These are phyloP conservation scores for Bimastos eiseni DNA, from an alignment of 2,888 invertebrate genomes.

Conservation along the genomic window DNA sequence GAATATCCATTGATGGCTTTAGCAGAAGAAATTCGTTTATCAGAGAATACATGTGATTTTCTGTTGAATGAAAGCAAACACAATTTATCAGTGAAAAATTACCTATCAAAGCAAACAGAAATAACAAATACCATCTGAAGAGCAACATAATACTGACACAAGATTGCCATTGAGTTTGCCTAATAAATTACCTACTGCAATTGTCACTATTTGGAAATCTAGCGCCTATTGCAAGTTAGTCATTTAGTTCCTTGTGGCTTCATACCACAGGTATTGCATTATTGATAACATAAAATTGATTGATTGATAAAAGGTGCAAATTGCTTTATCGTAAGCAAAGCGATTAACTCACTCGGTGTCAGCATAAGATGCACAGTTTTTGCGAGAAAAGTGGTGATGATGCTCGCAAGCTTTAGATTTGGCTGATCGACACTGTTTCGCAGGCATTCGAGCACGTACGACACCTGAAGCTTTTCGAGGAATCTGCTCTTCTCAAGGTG, in stretches of 20 bases:
- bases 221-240: background rate
- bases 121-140: background rate
- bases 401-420: slow-evolving; percentile 67
- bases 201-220: background rate
- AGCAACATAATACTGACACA: background rate
- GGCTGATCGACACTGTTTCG: slow-evolving; percentile 68
- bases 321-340: background rate
- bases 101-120: background rate
- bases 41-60: slow-evolving; percentile 75
- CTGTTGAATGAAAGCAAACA: slow-evolving; percentile 48
- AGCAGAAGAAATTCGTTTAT: slow-evolving; percentile 79
- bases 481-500: slow-evolving; percentile 70
- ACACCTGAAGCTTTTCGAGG: slow-evolving; percentile 71
- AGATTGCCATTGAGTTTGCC: background rate
- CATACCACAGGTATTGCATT: background rate
- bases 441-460: slow-evolving; percentile 72
- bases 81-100: background rate
- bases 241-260: background rate
- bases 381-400: slow-evolving; percentile 74
- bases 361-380: slow-evolving; percentile 73
- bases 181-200: too few relatives aligned
- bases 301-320: background rate
- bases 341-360: slow-evolving; percentile 66
- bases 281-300: background rate
- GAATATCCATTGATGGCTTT: slow-evolving; percentile 76